Evolutionary conservation across 2,113 vertebrate genomes (phyloP).

Genomic region (Gracilinanus agilis): DNA sequence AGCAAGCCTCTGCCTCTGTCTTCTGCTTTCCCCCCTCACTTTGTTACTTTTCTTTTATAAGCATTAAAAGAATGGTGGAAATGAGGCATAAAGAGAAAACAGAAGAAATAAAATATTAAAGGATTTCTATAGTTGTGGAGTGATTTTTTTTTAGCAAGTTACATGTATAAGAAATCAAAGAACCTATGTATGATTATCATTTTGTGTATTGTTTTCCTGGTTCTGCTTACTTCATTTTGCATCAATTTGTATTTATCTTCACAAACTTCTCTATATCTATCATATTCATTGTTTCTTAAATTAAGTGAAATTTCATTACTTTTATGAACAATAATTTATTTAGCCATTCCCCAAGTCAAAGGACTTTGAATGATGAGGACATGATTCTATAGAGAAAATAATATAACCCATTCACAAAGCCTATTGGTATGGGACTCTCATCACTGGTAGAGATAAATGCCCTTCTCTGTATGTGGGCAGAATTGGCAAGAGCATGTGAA

Average conservation of each 20-base stretch:
- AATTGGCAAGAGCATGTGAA: no score
- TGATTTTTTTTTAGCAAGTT: neutral
- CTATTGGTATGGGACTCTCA: no score
- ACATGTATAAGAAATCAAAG: conserved; percentile 14
- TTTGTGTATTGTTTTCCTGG: neutral
- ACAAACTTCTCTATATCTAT: neutral
- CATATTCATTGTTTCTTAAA: neutral
- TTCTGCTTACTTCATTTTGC: neutral
- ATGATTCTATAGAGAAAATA: no score
- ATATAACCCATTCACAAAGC: no score
- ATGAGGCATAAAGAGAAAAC: neutral
- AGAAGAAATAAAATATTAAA: conserved; percentile 28
- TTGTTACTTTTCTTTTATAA: neutral
- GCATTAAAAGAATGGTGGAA: conserved; percentile 30
- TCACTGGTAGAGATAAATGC: no score
- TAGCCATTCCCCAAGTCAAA: neutral
- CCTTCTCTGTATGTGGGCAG: no score
- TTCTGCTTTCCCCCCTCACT: conserved; percentile 14
- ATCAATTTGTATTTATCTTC: neutral
- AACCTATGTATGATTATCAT: neutral
- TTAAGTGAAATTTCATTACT: neutral
- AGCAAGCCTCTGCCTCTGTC: neutral
- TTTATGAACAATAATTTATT: neutral
- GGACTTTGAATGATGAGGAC: neutral
- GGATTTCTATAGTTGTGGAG: neutral